These are phyloP conservation scores for Atta cephalotes DNA, from an alignment of 1,140 invertebrate species.

Conservation along the genomic window DNA sequence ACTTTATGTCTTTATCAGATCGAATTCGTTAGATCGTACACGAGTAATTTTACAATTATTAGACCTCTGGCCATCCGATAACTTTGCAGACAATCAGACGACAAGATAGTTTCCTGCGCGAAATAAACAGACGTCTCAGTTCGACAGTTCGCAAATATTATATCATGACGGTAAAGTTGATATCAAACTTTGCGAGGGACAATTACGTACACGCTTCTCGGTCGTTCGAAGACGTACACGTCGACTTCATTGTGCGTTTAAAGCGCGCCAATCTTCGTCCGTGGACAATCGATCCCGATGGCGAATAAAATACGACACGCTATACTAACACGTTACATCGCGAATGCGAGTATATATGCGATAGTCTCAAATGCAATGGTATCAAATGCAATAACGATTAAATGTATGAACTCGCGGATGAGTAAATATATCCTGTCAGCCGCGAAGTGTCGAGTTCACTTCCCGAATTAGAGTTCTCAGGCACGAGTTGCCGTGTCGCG, in stretches of 20 bases:
- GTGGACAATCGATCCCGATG: slow-evolving; percentile 33
- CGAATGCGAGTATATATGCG: neutral
- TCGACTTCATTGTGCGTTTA: neutral
- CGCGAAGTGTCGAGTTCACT: slow-evolving; percentile 24
- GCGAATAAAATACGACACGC: slow-evolving; percentile 1
- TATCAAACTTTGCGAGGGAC: neutral
- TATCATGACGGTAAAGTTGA: neutral
- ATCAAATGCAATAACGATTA: neutral
- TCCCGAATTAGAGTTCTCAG: slow-evolving; percentile 33
- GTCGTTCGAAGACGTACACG: neutral
- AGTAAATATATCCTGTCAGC: slow-evolving; percentile 2
- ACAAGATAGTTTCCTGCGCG: neutral
- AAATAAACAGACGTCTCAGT: neutral
- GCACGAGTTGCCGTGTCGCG: neutral
- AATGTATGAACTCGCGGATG: slow-evolving; percentile 13
- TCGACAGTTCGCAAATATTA: slow-evolving; percentile 3
- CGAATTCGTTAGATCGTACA: neutral
- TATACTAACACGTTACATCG: neutral
- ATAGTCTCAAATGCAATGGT: neutral
- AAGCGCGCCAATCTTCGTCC: slow-evolving; percentile 6
- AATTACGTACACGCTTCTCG: neutral
- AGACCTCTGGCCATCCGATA: neutral
- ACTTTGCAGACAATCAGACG: neutral
- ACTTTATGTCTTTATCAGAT: slow-evolving; percentile 19
- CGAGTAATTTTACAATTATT: neutral